Evolutionary conservation across 2,888 invertebrate species (phyloP).

Genomic region (Mythimna impura): DNA sequence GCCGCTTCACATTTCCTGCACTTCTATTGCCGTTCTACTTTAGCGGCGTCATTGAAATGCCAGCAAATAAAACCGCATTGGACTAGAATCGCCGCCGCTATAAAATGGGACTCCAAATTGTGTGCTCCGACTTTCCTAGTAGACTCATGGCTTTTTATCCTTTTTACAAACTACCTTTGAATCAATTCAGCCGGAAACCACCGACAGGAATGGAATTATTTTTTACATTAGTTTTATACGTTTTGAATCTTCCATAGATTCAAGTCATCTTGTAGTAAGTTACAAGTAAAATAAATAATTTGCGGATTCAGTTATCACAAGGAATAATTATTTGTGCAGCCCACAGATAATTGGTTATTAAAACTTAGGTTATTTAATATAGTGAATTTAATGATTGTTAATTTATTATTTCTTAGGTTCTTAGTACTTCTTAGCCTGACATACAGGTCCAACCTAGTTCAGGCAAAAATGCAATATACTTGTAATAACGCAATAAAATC

Average conservation of each 20-base stretch:
- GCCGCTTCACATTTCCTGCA: conserved; percentile 45
- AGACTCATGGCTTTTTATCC: conserved; percentile 39
- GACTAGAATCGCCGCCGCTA: conserved; percentile 52
- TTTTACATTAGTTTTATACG: conserved; percentile 14
- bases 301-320: too few relatives aligned
- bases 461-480: too few relatives aligned
- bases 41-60: conserved; percentile 55
- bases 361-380: too few relatives aligned
- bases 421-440: too few relatives aligned
- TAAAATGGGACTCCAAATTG: conserved; percentile 58
- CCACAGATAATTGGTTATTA: too few relatives aligned
- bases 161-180: conserved; percentile 54
- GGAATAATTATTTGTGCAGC: too few relatives aligned
- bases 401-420: too few relatives aligned
- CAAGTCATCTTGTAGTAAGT: neutral
- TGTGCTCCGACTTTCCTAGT: conserved; percentile 49
- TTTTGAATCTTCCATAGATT: conserved; percentile 3
- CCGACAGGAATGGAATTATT: conserved; percentile 17
- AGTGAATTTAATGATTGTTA: too few relatives aligned
- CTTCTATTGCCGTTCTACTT: conserved; percentile 50
- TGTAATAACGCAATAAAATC: too few relatives aligned
- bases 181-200: conserved; percentile 51
- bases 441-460: too few relatives aligned
- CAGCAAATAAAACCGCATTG: conserved; percentile 56
- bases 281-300: neutral